Base-by-base conservation (phyloP, 2,888 invertebrate species). In the Hermaeophaga mercurialis region DNA sequence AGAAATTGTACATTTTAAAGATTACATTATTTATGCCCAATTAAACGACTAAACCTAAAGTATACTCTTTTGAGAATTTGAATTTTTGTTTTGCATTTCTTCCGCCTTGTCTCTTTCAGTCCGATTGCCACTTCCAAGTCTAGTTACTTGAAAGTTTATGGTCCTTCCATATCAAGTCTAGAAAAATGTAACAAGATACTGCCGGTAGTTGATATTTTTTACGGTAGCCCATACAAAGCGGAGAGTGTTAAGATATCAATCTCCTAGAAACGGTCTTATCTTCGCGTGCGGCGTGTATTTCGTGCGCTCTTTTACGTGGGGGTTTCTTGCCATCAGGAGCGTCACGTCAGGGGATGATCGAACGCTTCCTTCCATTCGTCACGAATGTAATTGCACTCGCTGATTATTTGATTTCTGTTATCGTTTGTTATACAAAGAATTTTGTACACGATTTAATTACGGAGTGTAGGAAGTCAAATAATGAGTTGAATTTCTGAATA, bases 221-320 rank as follows among this genome's bases (percentile, higher is more conserved):
- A 26, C 36, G 17, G 52, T 52, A 48, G 36, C 43, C 45, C 14
- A 22, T 47, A 54, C 56, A 54, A 60, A 56, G 50, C 54, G 56
- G 46, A 54, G 54, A 49, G 56, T 57, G 60, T 60, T 56, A 50
- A 54, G 56, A 57, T 57, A 60, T 54, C 60, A 60, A 60, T 60
- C 56, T 60, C 53, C 39, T 41, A 46, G 48, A 60, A 41, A 57
- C 41, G 54, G 54, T 54, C 48, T 60, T 60, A 60, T 57, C 60
- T 60, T 60, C 46, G 60, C 60, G 60, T 60, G 60, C 54, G 43
- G 52, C 52, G 39, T 48, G 60, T 54, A 60, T 57, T 57, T 60
- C 60, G 56, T 60, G 56, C 49, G 18, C 50, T 28, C 48, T 50
- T 50, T 56, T 45, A 60, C 56, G 56, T 57, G 60, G 54, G 56